These are phyloP conservation scores for Lonchura striata DNA, from an alignment of 2,113 vertebrate species.

Conservation along the genomic window DNA sequence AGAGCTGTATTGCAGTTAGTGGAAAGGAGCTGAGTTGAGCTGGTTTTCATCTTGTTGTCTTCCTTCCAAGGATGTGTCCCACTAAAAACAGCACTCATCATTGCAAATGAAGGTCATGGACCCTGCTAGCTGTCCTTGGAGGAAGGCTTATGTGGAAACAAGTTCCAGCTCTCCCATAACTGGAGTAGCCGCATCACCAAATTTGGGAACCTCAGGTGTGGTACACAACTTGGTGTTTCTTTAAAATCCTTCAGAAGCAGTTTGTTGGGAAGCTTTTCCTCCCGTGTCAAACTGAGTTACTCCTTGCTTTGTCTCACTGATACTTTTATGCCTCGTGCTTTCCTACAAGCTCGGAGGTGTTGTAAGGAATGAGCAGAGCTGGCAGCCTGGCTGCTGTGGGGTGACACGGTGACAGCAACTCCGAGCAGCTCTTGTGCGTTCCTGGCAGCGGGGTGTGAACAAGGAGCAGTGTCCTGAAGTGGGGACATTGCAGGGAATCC, in stretches of 20 bases:
- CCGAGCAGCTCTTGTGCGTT: not conserved
- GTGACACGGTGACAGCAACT: not conserved
- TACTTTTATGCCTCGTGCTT: accelerated
- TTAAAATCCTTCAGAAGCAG: not conserved
- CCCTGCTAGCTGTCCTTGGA: not conserved
- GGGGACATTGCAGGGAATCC: not conserved
- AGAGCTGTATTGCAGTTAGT: not conserved
- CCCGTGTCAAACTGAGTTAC: accelerated
- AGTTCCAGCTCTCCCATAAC: not conserved
- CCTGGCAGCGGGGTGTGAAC: not conserved
- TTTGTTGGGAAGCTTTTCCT: not conserved
- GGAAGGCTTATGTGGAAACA: not conserved
- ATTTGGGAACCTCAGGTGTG: not conserved
- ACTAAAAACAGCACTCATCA: not conserved
- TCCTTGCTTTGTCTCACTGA: not conserved
- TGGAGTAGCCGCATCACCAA: not conserved
- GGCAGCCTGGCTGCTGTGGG: not conserved
- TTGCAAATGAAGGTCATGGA: not conserved
- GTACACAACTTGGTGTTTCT: not conserved
- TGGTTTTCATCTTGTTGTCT: not conserved
- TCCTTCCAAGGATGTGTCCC: not conserved
- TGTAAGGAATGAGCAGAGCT: not conserved
- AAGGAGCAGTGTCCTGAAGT: accelerated
- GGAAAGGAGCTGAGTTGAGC: not conserved
- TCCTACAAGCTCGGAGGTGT: accelerated